These are phyloP conservation scores for Enteromius fasciolatus DNA, from an alignment of 2,797 vertebrate species.

Conservation along the genomic window DNA sequence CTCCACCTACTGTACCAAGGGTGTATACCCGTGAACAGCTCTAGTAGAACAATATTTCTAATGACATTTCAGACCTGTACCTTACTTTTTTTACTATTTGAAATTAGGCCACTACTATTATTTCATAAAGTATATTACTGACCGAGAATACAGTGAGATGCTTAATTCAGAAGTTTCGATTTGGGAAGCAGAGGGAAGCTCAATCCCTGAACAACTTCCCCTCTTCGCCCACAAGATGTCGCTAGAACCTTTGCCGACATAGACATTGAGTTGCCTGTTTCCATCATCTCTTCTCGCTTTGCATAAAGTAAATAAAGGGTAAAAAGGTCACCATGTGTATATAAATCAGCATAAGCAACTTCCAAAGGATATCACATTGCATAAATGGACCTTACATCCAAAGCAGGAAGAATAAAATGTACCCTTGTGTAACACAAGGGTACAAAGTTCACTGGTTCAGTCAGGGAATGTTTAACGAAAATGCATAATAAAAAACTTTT, in stretches of 20 bases:
- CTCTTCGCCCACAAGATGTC: conserved; percentile 5
- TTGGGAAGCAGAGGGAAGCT: background rate
- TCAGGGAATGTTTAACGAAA: background rate
- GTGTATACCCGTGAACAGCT: background rate
- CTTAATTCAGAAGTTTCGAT: background rate
- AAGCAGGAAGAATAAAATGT: background rate
- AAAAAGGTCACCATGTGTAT: background rate
- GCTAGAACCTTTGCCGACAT: background rate
- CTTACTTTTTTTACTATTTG: background rate
- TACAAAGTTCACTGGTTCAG: background rate
- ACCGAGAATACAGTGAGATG: background rate
- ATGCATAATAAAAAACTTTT: background rate
- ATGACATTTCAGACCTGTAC: background rate
- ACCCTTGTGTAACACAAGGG: no score
- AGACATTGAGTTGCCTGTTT: background rate
- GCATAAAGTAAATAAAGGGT: background rate
- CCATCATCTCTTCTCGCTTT: background rate
- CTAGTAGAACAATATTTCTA: background rate
- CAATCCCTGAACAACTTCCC: background rate
- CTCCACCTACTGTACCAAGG: background rate
- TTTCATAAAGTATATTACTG: background rate
- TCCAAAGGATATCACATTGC: background rate
- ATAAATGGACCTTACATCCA: background rate
- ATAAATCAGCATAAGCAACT: background rate
- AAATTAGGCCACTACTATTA: background rate